A percentile compares a stretch with the other conserved stretches of the same genome.
phyloP scores from a whole-genome alignment of 2,797 vertebrate species.

The Podarcis siculus region DNA sequence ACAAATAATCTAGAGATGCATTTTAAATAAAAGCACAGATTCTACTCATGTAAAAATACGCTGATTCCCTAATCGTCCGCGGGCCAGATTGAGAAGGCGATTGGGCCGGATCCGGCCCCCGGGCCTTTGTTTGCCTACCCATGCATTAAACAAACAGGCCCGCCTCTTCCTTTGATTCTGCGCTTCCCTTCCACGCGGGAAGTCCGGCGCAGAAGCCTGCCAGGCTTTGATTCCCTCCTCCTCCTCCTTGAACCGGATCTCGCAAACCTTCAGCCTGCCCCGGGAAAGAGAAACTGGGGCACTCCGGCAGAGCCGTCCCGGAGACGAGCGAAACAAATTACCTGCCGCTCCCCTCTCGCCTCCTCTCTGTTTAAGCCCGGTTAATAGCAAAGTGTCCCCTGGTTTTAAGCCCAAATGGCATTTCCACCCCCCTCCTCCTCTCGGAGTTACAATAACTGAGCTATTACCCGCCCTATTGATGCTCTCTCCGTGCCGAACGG shows the following conservation, averaged over 20 bases:
- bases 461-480: constrained; percentile 78
- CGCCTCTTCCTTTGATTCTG: no score
- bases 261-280: background rate
- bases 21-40: no score
- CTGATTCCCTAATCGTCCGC: no score
- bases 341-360: background rate
- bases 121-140: no score
- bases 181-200: background rate
- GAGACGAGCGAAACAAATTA: constrained; percentile 58
- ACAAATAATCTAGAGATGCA: no score
- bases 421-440: constrained; percentile 30
- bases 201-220: background rate
- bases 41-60: no score
- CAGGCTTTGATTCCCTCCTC: background rate
- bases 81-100: no score
- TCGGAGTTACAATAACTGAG: constrained; percentile 75
- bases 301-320: background rate
- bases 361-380: constrained; percentile 68
- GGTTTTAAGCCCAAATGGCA: constrained; percentile 73
- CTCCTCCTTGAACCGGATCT: background rate
- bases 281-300: background rate
- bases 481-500: constrained; percentile 70
- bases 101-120: no score
- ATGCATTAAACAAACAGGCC: background rate
- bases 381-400: constrained; percentile 72